Evolutionary conservation across 1,140 invertebrate genomes (phyloP), one percentile per base, ranked within the genome.

Genomic region (Muscidifurax raptorellus): DNA sequence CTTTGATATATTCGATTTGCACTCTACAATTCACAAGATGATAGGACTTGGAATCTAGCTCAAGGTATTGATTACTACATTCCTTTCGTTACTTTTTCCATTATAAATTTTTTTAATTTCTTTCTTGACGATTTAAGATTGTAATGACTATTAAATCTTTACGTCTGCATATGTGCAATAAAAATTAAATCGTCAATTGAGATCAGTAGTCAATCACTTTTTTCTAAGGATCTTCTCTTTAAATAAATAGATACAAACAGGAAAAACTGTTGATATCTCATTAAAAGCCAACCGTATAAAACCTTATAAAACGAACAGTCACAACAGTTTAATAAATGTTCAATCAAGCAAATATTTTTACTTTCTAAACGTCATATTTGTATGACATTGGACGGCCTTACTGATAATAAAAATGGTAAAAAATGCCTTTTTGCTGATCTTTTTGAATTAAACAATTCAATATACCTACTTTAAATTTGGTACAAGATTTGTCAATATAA

Each of bases 301-400:
- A 67, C 22, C 64, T 79, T 67, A 59, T 10, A 25, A 64, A 64
- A 32, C 15, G 28, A 30, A 78, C 52, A 64, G 25, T 78, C 47
- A 44, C 40, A 67, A 67, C 30, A 79, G 74, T 76, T 76, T 47
- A 52, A 67, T 69, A 66, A 67, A 36, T 30, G 36, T 74, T 44
- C 40, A 76, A 52, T 76, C 15, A 76, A 76, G 74, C 44, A 76
- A 13, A 76, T 52, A 78, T 84, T 59, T 84, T 28, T 25, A 67
- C 52, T 76, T 66, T 25, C 64, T 64, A 64, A 75, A 76, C 22
- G 25, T 59, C 12, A 52, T 28, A 28, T 72, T 25, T 74, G 22
- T 40, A 18, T 44, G 44, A 44, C 44, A 47, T 47, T 59, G 52
- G 22, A 59, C 52, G 52, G 22, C 5, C 15, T 59, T 59, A 59